Percentiles rank a stretch among this genome's conserved stretches.
These are phyloP conservation scores for Drosophila biarmipes DNA, from an alignment of 1,140 invertebrate genomes.

Conservation along the genomic window DNA sequence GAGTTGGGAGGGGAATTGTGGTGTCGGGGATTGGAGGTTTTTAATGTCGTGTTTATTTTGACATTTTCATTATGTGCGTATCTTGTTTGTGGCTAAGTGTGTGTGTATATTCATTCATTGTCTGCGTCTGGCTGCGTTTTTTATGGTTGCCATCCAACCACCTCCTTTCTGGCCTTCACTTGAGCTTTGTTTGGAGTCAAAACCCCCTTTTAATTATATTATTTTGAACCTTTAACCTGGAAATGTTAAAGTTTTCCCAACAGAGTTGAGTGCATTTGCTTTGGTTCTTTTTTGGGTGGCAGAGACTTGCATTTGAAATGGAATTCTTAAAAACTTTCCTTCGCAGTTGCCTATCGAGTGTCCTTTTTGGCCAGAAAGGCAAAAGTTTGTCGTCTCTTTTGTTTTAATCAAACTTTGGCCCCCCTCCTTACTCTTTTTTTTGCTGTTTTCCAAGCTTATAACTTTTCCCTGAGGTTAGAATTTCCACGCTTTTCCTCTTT, in stretches of 20 bases:
- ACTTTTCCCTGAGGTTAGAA: constrained; percentile 65
- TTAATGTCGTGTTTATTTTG: constrained; percentile 83
- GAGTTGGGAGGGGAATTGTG: not conserved
- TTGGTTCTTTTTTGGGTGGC: not conserved
- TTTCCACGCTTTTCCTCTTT: constrained; percentile 51
- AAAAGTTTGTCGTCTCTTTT: constrained; percentile 36
- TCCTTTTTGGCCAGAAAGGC: constrained; percentile 27
- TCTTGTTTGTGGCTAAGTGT: constrained; percentile 28
- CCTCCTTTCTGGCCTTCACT: constrained; percentile 23
- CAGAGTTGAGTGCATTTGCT: constrained; percentile 15
- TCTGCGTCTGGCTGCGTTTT: constrained; percentile 65
- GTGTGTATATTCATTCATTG: constrained; percentile 50
- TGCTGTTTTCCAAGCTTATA: constrained; percentile 28
- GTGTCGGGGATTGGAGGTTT: constrained; percentile 46
- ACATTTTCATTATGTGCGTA: constrained; percentile 80
- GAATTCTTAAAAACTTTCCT: constrained; percentile 32
- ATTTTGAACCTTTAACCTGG: constrained; percentile 60
- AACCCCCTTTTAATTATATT: constrained; percentile 61
- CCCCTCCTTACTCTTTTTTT: constrained; percentile 35
- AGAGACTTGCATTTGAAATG: constrained; percentile 30
- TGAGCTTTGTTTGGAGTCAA: constrained; percentile 47
- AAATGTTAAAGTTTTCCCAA: constrained; percentile 38
- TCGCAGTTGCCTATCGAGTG: constrained; percentile 40
- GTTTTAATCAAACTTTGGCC: constrained; percentile 63
- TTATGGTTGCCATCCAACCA: constrained; percentile 29